phyloP scores from a whole-genome alignment of 37 sponge, comb jelly and placozoan genomes.

The Axinella damicornis region DNA sequence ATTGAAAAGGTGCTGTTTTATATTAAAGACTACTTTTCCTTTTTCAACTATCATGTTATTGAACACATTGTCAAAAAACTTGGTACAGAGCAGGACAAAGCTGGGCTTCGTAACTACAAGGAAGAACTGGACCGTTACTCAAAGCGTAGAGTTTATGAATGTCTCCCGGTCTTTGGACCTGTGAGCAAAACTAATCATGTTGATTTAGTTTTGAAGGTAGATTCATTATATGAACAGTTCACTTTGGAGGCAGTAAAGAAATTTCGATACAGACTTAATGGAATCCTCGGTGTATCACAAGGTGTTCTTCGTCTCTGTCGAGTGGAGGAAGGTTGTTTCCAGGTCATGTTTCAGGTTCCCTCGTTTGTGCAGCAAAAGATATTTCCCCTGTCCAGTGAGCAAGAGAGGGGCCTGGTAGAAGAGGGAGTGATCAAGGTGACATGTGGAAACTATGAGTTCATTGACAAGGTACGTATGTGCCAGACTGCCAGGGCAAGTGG shows the following conservation, averaged over 20 bases:
- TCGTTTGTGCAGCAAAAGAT: not conserved
- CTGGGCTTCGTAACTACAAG: not conserved
- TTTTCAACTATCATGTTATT: conserved; percentile 11
- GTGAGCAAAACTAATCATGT: not conserved
- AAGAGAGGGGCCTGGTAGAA: not conserved
- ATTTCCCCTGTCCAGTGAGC: conserved; percentile 9
- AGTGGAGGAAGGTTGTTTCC: conserved; percentile 7
- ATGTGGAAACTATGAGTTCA: not conserved
- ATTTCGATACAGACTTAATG: not conserved
- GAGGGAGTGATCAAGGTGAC: not conserved
- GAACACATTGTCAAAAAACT: conserved; percentile 1
- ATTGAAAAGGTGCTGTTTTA: not conserved
- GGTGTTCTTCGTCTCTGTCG: not conserved
- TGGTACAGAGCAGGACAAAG: conserved; percentile 2
- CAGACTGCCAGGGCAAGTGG: too few relatives aligned
- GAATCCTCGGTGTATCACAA: not conserved
- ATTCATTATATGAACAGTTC: not conserved
- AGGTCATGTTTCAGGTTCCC: not conserved
- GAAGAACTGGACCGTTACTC: not conserved
- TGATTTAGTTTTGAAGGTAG: conserved; percentile 16
- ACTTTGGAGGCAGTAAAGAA: not conserved
- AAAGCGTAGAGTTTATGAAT: conserved; percentile 26
- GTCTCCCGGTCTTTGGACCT: not conserved
- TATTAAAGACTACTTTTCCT: conserved; percentile 10
- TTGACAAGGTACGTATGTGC: too few relatives aligned